Base-by-base conservation (phyloP, 2,888 invertebrate genomes). In the Argynnis bischoffii region DNA sequence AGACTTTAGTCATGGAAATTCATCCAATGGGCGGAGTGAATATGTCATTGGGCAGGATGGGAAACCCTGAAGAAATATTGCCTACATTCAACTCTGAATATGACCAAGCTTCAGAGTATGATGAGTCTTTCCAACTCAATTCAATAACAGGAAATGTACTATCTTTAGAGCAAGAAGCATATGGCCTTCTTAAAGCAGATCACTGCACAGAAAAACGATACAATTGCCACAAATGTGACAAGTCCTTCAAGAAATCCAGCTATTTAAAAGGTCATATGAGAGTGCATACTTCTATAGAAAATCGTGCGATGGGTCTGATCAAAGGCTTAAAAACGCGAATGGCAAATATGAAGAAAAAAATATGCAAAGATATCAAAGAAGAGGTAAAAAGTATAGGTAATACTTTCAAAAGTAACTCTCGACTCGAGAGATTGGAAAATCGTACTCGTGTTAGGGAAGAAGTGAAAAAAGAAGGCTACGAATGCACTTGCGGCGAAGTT, bases 101-200 rank as follows among this genome's bases (percentile, higher is more conserved):
- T 18, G 75, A 80, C 21, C 64, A 70, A 46, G 64, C 63, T 6
- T 74, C 77, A 67, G 78, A 82, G 5, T 84, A 80, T 47, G 77
- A 81, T 59, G 85, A 88, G 6, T 73, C 81, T 14, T 92, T 90
- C 60, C 90, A 89, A 76, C 75, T 92, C 0, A 92, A 92, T 73
- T 92, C 92, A 2, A 92, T 92, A 54, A 92, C 92, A 2, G 89
- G 92, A 0, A 85, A 92, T 67, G 81, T 87, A 3, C 70, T 90
- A 41, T 82, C 92, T 0, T 71, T 92, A 14, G 90, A 91, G 76
- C 89, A 92, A 76, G 89, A 91, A 77, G 91, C 89, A 0, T 90
- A 87, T 26, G 86, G 86, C 0, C 74, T 90, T 46, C 74, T 90
- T 6, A 82, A 86, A 79, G 81, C 82, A 69, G 81, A 78, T 16